Percentiles rank a stretch among this genome's conserved stretches.
Conservation (phyloP, 2,113 vertebrate species). For the Mixornis gularis region DNA sequence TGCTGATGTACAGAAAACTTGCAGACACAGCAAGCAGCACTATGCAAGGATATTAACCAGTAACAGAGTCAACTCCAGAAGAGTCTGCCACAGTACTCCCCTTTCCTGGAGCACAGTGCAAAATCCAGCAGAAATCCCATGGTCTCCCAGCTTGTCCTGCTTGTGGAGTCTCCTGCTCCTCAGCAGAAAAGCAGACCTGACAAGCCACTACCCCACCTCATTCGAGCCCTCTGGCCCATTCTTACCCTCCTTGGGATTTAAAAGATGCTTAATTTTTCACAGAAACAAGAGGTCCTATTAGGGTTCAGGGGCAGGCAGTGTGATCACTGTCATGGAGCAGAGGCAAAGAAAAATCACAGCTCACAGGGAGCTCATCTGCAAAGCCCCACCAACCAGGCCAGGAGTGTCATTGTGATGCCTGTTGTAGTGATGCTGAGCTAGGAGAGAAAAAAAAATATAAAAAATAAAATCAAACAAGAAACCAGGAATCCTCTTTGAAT, state of each 20-base stretch:
- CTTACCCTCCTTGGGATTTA: not conserved
- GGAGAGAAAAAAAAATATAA: not conserved
- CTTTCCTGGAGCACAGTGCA: not conserved
- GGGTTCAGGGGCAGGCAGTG: not conserved
- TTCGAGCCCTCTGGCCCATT: not conserved
- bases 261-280: not conserved
- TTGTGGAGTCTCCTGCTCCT: not conserved
- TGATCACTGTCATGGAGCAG: fast-evolving
- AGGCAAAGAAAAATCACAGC: not conserved
- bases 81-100: not conserved
- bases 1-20: not conserved
- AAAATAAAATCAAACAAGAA: not conserved
- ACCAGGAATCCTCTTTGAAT: not conserved
- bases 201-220: not conserved
- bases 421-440: not conserved
- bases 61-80: not conserved
- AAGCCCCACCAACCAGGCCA: not conserved
- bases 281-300: not conserved
- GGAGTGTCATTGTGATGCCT: not conserved
- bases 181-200: not conserved
- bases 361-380: not conserved
- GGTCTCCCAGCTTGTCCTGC: not conserved
- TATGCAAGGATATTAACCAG: not conserved
- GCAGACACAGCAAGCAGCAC: not conserved
- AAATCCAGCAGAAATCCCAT: not conserved